Conservation (phyloP, 1,140 invertebrate genomes). For the Neodiprion virginianus region DNA sequence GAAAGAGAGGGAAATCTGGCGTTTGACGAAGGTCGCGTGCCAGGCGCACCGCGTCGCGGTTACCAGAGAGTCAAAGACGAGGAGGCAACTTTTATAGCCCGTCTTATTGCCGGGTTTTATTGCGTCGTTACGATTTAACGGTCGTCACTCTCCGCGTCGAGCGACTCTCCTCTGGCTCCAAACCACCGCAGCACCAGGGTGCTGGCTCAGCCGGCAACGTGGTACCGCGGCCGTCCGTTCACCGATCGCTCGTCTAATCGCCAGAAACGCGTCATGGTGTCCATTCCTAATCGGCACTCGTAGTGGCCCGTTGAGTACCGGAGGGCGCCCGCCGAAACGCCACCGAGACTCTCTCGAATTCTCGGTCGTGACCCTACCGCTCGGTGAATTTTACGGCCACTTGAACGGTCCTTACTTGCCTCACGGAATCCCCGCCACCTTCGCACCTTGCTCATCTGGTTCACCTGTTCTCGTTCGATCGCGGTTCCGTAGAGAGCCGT, state of each 20-base stretch:
- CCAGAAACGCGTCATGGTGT: no score
- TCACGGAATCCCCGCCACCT: no score
- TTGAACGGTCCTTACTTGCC: conserved; percentile 36
- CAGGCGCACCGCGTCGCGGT: conserved; percentile 40
- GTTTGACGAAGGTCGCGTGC: conserved; percentile 42
- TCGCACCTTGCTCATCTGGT: no score
- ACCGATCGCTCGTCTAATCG: no score
- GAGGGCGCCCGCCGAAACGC: no score
- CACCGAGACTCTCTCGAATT: no score
- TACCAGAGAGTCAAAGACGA: conserved; percentile 35
- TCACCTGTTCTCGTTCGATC: no score
- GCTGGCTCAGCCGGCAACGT: no score
- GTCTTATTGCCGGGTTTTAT: conserved; percentile 57
- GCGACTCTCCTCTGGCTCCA: neutral
- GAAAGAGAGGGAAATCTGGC: neutral
- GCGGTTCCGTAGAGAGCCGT: no score
- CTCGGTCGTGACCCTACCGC: conserved; percentile 22
- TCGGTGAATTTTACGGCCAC: conserved; percentile 54
- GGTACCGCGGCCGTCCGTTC: no score
- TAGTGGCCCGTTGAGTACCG: no score
- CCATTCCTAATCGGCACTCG: no score
- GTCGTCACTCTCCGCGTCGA: conserved; percentile 37
- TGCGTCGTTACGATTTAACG: conserved; percentile 60
- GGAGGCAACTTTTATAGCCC: conserved; percentile 51
- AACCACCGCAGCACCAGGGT: neutral